phyloP scores from a whole-genome alignment of 2,888 invertebrate species.

The Minunthozetes semirufus region DNA sequence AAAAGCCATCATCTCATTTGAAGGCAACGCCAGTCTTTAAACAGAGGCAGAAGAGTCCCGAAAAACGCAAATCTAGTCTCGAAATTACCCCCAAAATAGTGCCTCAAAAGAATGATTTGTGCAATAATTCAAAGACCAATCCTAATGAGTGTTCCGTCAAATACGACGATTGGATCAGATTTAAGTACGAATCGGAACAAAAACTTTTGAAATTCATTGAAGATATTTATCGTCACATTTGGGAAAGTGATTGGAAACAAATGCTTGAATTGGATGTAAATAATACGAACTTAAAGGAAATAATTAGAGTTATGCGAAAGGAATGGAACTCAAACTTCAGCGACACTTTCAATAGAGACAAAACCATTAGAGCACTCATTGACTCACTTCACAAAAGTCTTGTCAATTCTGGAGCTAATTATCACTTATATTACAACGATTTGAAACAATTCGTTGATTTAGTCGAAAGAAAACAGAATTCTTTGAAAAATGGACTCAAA shows the following conservation, averaged over 20 bases:
- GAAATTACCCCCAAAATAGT: neutral
- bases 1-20: neutral
- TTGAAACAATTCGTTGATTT: neutral
- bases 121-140: neutral
- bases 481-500: neutral
- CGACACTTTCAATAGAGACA: conserved; percentile 4
- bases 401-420: neutral
- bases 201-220: neutral
- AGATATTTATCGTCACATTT: neutral
- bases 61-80: neutral
- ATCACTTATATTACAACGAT: neutral
- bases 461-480: neutral
- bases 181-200: neutral
- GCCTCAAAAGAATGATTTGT: neutral
- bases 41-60: neutral
- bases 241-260: neutral
- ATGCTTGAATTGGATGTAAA: neutral
- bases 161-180: conserved; percentile 21
- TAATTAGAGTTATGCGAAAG: neutral
- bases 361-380: neutral
- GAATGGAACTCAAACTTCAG: conserved; percentile 5
- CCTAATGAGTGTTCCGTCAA: neutral
- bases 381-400: neutral
- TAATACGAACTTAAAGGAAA: neutral
- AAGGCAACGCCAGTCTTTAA: neutral